phyloP scores from a whole-genome alignment of 2,888 invertebrate genomes.

The Agonopterix heracliana region DNA sequence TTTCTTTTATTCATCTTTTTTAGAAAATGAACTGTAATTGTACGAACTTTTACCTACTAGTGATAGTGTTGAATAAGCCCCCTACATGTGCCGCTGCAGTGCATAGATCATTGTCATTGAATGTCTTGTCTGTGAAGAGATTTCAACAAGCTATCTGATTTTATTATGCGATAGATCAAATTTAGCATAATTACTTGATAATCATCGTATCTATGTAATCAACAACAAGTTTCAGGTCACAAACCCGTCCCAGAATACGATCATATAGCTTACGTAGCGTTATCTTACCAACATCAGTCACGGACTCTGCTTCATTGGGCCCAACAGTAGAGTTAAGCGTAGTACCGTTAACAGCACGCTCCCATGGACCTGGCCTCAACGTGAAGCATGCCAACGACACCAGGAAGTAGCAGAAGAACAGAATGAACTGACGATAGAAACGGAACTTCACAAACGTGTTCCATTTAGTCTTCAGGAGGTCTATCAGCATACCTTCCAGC shows the following conservation, averaged over 20 bases:
- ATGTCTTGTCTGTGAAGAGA: neutral
- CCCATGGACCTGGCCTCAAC: constrained; percentile 90
- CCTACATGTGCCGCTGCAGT: neutral
- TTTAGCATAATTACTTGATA: too few relatives aligned
- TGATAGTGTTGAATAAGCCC: neutral
- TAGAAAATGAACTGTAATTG: too few relatives aligned
- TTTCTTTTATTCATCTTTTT: too few relatives aligned
- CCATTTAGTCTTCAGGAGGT: constrained; percentile 97
- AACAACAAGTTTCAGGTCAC: too few relatives aligned
- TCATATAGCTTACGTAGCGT: too few relatives aligned
- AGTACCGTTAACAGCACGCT: constrained; percentile 49
- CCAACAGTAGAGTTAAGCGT: constrained; percentile 46
- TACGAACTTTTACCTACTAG: neutral
- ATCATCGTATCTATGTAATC: too few relatives aligned
- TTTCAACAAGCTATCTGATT: too few relatives aligned
- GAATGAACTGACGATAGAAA: constrained; percentile 93
- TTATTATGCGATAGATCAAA: too few relatives aligned
- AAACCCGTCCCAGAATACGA: too few relatives aligned
- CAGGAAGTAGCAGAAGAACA: constrained; percentile 93
- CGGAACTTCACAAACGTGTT: constrained; percentile 96
- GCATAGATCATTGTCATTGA: neutral
- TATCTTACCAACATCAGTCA: too few relatives aligned
- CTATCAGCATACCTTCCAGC: constrained; percentile 95
- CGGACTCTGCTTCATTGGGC: too few relatives aligned
- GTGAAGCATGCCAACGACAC: constrained; percentile 93